Percentiles rank a stretch among this genome's conserved stretches.
These are phyloP conservation scores for Fistularia tabacaria DNA, from an alignment of 2,797 vertebrate species.

Conservation along the genomic window DNA sequence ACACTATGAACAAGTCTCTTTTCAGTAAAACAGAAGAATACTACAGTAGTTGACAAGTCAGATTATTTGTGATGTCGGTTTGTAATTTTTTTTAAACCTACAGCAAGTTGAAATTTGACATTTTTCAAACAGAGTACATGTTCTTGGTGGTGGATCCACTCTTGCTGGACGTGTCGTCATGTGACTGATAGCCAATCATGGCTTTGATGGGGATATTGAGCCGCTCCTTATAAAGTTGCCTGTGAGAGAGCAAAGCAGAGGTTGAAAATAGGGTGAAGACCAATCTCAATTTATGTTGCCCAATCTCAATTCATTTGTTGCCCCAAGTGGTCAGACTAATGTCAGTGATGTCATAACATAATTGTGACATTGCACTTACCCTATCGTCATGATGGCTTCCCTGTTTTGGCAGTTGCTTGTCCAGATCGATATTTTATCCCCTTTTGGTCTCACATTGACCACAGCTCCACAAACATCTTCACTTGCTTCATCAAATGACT, in stretches of 20 bases:
- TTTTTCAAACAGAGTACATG: conserved; percentile 81
- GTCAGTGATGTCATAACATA: conserved; percentile 38
- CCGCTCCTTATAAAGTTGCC: conserved; percentile 81
- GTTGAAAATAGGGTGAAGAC: background rate
- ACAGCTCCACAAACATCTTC: conserved; percentile 83
- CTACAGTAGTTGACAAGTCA: conserved; percentile 78
- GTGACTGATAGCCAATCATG: conserved; percentile 82
- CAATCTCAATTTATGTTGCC: too few species aligned
- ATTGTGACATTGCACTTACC: conserved; percentile 61
- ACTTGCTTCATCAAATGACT: conserved; percentile 82
- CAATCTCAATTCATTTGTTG: too few species aligned
- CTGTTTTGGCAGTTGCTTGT: conserved; percentile 83
- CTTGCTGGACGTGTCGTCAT: conserved; percentile 86
- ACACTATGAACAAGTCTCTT: conserved; percentile 60
- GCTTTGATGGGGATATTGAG: conserved; percentile 76
- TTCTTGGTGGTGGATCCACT: conserved; percentile 86
- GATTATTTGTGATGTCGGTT: conserved; percentile 63
- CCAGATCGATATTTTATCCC: conserved; percentile 84
- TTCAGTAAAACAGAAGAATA: conserved; percentile 73
- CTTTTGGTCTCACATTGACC: conserved; percentile 82
- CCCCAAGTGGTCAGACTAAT: background rate
- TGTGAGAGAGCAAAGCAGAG: conserved; percentile 28
- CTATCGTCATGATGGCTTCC: conserved; percentile 83
- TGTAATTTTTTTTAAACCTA: conserved; percentile 80
- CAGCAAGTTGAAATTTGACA: conserved; percentile 56